Base-by-base conservation (phyloP, 1,140 invertebrate genomes). In the Bombus sibiricus region DNA sequence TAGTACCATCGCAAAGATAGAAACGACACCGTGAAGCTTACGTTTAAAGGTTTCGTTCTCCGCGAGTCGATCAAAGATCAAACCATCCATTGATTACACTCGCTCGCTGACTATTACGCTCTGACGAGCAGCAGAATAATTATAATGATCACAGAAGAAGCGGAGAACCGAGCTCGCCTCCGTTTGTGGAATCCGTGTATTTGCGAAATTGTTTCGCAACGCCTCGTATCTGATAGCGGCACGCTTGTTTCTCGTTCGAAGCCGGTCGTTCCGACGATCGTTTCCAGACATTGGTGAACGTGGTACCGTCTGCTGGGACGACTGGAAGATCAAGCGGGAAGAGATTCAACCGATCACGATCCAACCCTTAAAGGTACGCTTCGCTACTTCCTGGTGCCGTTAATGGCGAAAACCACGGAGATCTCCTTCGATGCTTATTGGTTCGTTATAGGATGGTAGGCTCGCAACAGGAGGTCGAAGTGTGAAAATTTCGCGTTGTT, bases 61-160 rank as follows among this genome's bases (percentile, higher is more conserved):
- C 81, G 39, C 47, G 62, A 84, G 80, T 85, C 66, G 75, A 62
- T 32, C 47, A 37, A 25, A 68, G 74, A 85, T 85, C 83, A 59
- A 69, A 39, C 81, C 53, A 69, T 85, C 81, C 39, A n/a, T 43
- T 5, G 41, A 39, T 79, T 81, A 69, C 85, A 68, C 72, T 89
- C 59, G 43, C 41, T 8, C 77, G 39, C 80, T 86, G 73, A 79
- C 71, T 75, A 88, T 91, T 86, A 83, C 73, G 47, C 85, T 83
- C 87, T 92, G 91, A 92, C 91, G 87, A 92, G 87, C 84, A 39
- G 68, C 75, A 77, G 88, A 89, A 90, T 90, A 92, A 92, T 92
- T 91, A 92, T 83, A 88, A 85, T 85, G 90, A 91, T 90, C 90
- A 74, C 71, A 66, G n/a, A 74, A 84, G 22, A 53, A 32, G 12